These are phyloP conservation scores for Salticus scenicus DNA, from an alignment of 2,888 invertebrate genomes.

Conservation along the genomic window DNA sequence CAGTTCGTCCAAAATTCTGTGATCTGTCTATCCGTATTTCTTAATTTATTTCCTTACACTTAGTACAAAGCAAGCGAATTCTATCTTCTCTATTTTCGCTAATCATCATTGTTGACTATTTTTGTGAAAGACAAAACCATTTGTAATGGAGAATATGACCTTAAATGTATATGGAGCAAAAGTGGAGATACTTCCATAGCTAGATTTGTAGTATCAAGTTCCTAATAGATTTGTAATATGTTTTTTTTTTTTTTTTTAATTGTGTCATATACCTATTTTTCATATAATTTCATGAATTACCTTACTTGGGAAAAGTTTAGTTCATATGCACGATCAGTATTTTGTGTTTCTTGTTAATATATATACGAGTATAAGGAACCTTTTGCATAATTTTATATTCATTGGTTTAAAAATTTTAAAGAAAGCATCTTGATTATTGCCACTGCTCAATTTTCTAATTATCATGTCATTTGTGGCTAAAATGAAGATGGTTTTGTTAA, in stretches of 20 bases:
- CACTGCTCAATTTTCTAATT: slow-evolving; percentile 47
- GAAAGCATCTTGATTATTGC: slow-evolving; percentile 44
- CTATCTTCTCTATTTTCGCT: slow-evolving; percentile 70
- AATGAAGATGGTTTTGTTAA: background rate
- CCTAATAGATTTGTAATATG: slow-evolving; percentile 62
- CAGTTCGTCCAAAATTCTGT: slow-evolving; percentile 71
- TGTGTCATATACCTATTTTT: background rate
- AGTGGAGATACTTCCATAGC: slow-evolving; percentile 68
- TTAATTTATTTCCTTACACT: slow-evolving; percentile 65
- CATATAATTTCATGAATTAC: slow-evolving; percentile 11
- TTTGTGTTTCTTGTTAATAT: slow-evolving; percentile 14
- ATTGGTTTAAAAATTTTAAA: slow-evolving; percentile 11
- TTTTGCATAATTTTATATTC: slow-evolving; percentile 10
- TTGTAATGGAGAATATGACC: slow-evolving; percentile 69
- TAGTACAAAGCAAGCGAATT: slow-evolving; percentile 68
- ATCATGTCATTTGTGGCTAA: background rate
- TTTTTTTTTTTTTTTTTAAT: slow-evolving; percentile 28
- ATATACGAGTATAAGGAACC: slow-evolving; percentile 38
- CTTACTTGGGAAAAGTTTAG: background rate
- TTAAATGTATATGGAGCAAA: slow-evolving; percentile 70
- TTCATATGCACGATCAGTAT: slow-evolving; percentile 23
- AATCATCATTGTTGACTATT: slow-evolving; percentile 69
- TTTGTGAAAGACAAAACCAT: slow-evolving; percentile 68
- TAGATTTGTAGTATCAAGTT: slow-evolving; percentile 67
- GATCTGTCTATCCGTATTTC: slow-evolving; percentile 68